A percentile compares a stretch with the other conserved stretches of the same genome.
phyloP scores from a whole-genome alignment of 1,140 invertebrate species.

The Sitophilus oryzae region DNA sequence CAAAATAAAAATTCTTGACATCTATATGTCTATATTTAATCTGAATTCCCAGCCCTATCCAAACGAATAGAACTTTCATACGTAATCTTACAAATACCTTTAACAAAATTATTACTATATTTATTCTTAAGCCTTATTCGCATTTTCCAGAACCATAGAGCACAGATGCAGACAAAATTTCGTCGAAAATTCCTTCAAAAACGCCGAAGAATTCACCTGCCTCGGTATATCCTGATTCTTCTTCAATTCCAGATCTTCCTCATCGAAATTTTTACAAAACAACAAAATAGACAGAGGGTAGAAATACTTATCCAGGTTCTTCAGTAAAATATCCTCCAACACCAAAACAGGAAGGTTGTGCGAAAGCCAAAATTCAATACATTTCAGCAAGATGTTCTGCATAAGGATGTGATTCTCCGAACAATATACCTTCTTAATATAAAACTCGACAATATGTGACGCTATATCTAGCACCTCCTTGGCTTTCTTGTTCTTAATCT shows the following conservation, averaged over 20 bases:
- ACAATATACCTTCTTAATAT: slow-evolving; percentile 38
- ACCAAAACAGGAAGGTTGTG: slow-evolving; percentile 43
- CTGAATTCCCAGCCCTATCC: too few relatives aligned
- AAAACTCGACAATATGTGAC: slow-evolving; percentile 39
- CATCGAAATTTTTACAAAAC: slow-evolving; percentile 46
- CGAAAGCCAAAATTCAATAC: slow-evolving; percentile 46
- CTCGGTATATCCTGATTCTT: slow-evolving; percentile 26
- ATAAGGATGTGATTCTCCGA: slow-evolving; percentile 44
- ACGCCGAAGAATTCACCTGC: slow-evolving; percentile 36
- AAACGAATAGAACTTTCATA: too few relatives aligned
- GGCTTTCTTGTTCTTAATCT: slow-evolving; percentile 35
- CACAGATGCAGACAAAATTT: slow-evolving; percentile 44
- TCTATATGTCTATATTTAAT: too few relatives aligned
- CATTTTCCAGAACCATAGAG: slow-evolving; percentile 44
- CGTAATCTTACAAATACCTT: background rate
- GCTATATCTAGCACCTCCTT: slow-evolving; percentile 37
- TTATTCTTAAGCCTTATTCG: slow-evolving; percentile 37
- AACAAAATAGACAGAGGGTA: slow-evolving; percentile 46
- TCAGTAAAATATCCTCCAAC: slow-evolving; percentile 44
- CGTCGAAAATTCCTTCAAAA: slow-evolving; percentile 43
- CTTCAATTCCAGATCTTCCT: slow-evolving; percentile 33
- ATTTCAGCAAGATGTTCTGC: slow-evolving; percentile 43
- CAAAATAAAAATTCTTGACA: too few relatives aligned
- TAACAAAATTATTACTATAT: background rate
- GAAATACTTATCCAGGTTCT: slow-evolving; percentile 47